Evolutionary conservation across 2,113 vertebrate species (phyloP).

Genomic region (Ranitomeya imitator): DNA sequence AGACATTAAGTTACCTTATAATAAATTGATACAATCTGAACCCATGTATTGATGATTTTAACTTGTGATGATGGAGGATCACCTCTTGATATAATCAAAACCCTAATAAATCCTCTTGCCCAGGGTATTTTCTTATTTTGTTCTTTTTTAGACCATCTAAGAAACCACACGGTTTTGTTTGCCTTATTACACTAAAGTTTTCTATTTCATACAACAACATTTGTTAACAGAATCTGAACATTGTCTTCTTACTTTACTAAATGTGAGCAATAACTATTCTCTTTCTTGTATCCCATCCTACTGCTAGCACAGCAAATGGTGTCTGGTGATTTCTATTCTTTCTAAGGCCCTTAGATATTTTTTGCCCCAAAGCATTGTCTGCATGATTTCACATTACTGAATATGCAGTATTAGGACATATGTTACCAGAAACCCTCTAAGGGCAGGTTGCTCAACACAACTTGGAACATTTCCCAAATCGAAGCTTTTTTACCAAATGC

Average conservation of each 20-base stretch:
- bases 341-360: not conserved
- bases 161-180: too few species aligned
- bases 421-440: conserved; percentile 29
- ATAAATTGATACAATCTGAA: too few species aligned
- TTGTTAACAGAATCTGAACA: not conserved
- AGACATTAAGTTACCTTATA: too few species aligned
- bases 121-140: too few species aligned
- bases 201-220: too few species aligned
- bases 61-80: too few species aligned
- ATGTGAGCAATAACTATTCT: not conserved
- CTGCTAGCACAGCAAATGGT: not conserved
- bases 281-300: not conserved
- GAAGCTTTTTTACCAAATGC: not conserved
- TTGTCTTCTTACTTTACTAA: not conserved
- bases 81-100: too few species aligned
- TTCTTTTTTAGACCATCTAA: too few species aligned
- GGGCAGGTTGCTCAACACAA: conserved; percentile 3
- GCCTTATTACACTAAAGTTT: too few species aligned
- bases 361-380: conserved; percentile 19
- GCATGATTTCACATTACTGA: not conserved
- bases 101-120: too few species aligned
- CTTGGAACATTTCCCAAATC: conserved; percentile 38
- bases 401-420: conserved; percentile 24
- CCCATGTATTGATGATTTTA: too few species aligned
- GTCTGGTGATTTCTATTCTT: not conserved